Evolutionary conservation across 2,797 vertebrate species (phyloP), one percentile per base, ranked within the genome.

Genomic region (Macropodus opercularis): DNA sequence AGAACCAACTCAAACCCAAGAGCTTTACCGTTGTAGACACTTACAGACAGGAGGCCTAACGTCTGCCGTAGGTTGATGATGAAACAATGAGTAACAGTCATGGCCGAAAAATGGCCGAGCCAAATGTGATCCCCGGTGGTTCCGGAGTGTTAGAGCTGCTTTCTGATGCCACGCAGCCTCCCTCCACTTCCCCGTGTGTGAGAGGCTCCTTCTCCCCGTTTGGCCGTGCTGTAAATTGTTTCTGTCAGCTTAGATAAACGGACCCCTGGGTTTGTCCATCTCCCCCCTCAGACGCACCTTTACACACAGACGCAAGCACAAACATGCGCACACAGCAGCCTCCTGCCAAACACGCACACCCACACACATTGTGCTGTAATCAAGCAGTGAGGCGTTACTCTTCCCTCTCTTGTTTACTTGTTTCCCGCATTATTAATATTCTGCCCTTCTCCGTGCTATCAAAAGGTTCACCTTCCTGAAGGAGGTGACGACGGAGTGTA

Each of bases 211-310:
- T 62, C 80, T 83, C 83, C 63, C 71, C 63, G 63, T 83, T 81
- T 88, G 90, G 85, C 80, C 80, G 79, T 31, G 63, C 85, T 86
- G 79, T 81, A 92, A 91, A 93, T 92, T 88, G 90, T 89, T 90
- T 89, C 89, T 91, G 92, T 90, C 89, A 86, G 86, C 79, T 85
- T 79, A 90, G 87, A 90, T 91, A 91, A 91, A 89, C 83, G 63
- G 77, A 86, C 80, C 74, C 75, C 74, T 79, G 79, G 84, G 80
- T 84, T 85, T 83, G 85, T 87, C 87, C 83, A 87, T 88, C 87
- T 80, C 69, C 51, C 56, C 61, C 36, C 43, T 46, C 54, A 62
- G 44, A 55, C 56, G 53, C 47, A 63, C 66, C 29, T 48, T 29
- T 42, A 44, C 72, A 69, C 57, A 69, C 39, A 50, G 58, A 56